Evolutionary conservation across 1,140 invertebrate genomes (phyloP).

Genomic region (Orius laevigatus): DNA sequence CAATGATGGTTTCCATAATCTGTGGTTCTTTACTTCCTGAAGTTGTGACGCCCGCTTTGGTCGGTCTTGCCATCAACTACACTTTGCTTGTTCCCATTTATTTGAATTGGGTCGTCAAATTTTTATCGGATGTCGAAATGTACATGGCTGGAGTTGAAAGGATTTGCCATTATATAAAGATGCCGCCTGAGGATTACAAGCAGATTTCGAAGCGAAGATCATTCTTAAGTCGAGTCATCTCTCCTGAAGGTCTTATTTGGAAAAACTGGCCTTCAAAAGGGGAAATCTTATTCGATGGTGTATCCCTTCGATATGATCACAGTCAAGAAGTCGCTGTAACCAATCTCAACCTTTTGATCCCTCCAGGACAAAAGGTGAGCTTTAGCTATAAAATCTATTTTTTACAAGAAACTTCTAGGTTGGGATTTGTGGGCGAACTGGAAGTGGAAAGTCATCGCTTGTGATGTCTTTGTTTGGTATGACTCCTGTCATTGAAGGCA

Average conservation of each 20-base stretch:
- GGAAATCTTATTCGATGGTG: slow-evolving; percentile 50
- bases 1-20: slow-evolving; percentile 43
- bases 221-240: slow-evolving; percentile 14
- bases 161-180: slow-evolving; percentile 40
- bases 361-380: slow-evolving; percentile 47
- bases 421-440: slow-evolving; percentile 62
- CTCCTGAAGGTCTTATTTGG: too few relatives aligned
- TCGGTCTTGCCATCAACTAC: slow-evolving; percentile 61
- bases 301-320: slow-evolving; percentile 45
- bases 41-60: slow-evolving; percentile 40
- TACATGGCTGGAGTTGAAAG: slow-evolving; percentile 62
- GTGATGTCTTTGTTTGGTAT: slow-evolving; percentile 51
- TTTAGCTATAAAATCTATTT: not conserved
- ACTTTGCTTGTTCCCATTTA: slow-evolving; percentile 65
- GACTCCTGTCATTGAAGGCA: slow-evolving; percentile 41
- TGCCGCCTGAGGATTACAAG: slow-evolving; percentile 37
- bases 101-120: slow-evolving; percentile 66
- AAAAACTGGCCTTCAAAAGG: slow-evolving; percentile 47
- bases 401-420: slow-evolving; percentile 33
- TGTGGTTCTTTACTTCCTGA: slow-evolving; percentile 33
- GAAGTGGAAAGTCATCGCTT: slow-evolving; percentile 63
- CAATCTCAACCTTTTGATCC: slow-evolving; percentile 42
- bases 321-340: slow-evolving; percentile 41
- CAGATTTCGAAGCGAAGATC: not conserved
- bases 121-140: slow-evolving; percentile 59